Conservation (phyloP, 2,797 vertebrate species). For the Alauda arvensis region DNA sequence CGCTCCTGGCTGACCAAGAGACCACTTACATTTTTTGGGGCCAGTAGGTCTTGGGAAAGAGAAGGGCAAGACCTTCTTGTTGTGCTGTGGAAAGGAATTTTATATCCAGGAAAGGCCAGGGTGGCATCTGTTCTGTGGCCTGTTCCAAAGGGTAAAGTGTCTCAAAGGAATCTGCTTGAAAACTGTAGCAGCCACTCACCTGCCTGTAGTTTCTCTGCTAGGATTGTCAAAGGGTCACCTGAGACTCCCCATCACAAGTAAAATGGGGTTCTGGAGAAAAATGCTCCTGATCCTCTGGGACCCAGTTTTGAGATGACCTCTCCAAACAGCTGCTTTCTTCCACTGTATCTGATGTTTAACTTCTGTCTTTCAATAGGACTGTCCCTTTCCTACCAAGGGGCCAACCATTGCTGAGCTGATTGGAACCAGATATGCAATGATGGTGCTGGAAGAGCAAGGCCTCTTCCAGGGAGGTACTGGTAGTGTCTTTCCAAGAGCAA, state of each 20-base stretch:
- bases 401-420: conserved; percentile 61
- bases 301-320: not conserved
- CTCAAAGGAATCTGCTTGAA: not conserved
- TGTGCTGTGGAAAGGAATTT: not conserved
- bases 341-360: not conserved
- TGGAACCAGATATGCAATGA: conserved; percentile 6
- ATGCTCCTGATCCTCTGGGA: not conserved
- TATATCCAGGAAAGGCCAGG: not conserved
- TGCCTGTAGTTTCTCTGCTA: not conserved
- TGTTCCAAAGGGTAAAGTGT: not conserved
- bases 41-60: not conserved
- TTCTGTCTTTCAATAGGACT: not conserved
- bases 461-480: not conserved
- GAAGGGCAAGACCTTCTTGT: not conserved
- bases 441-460: not conserved
- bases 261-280: not conserved
- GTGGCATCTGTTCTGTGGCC: not conserved
- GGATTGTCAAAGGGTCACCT: not conserved
- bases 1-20: not conserved
- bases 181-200: not conserved
- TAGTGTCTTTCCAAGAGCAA: conserved; percentile 11
- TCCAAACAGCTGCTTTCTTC: not conserved
- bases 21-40: not conserved
- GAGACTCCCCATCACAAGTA: not conserved
- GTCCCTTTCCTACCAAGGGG: not conserved